A percentile compares a stretch with the other conserved stretches of the same genome.
phyloP scores from a whole-genome alignment of 2,888 invertebrate species.

The Sarcophaga subvicina region DNA sequence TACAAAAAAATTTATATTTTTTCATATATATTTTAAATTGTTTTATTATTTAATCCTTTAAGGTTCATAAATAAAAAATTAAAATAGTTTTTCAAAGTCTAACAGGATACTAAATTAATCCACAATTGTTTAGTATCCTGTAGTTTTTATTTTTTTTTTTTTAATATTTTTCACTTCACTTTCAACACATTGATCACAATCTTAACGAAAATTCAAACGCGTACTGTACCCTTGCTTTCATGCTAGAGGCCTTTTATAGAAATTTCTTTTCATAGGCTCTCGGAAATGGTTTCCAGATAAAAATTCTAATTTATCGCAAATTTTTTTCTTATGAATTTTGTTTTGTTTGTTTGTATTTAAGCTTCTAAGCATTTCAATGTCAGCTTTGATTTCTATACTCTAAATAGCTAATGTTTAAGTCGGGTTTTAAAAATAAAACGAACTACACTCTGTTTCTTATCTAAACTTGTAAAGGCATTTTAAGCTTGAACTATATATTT shows the following conservation, averaged over 20 bases:
- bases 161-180: neutral
- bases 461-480: slow-evolving; percentile 32
- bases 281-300: slow-evolving; percentile 25
- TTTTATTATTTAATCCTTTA: neutral
- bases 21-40: neutral
- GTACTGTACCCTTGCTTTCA: slow-evolving; percentile 48
- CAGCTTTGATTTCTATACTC: no score
- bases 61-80: no score
- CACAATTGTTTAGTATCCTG: slow-evolving; percentile 39
- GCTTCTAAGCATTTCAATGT: neutral
- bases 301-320: neutral
- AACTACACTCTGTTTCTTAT: slow-evolving; percentile 38
- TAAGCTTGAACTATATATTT: slow-evolving; percentile 62
- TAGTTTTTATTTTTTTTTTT: slow-evolving; percentile 35
- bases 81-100: slow-evolving; percentile 33
- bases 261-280: slow-evolving; percentile 4
- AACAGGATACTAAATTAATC: slow-evolving; percentile 56
- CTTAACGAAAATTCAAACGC: slow-evolving; percentile 33
- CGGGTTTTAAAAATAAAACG: slow-evolving; percentile 12
- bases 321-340: slow-evolving; percentile 13
- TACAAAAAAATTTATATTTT: neutral
- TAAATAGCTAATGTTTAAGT: neutral
- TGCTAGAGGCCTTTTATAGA: slow-evolving; percentile 56
- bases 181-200: slow-evolving; percentile 25
- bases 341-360: slow-evolving; percentile 32